These are phyloP conservation scores for Rhipidura dahli DNA, from an alignment of 2,113 vertebrate species.

Conservation along the genomic window DNA sequence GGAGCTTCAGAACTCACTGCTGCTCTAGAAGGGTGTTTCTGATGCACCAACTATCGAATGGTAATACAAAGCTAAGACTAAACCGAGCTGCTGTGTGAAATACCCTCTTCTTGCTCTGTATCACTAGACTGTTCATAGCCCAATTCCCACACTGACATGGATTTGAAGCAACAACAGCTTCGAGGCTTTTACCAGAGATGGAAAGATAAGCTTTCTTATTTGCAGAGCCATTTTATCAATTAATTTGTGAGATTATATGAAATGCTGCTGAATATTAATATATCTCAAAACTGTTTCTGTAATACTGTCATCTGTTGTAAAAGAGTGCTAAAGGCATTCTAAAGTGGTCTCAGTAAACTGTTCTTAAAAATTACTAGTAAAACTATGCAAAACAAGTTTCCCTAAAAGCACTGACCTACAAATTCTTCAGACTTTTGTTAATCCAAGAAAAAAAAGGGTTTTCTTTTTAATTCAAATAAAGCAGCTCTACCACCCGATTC, in stretches of 20 bases:
- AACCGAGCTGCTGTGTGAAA: background rate
- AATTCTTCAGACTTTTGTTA: background rate
- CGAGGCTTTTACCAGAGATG: background rate
- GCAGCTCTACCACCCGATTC: background rate
- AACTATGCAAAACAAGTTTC: background rate
- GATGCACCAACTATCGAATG: background rate
- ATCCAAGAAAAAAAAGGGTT: accelerated
- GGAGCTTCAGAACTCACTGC: background rate
- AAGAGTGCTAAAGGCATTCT: slow-evolving; percentile 30
- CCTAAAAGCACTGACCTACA: background rate
- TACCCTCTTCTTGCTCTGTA: background rate
- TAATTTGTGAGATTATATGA: slow-evolving; percentile 8
- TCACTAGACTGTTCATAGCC: background rate
- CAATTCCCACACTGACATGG: background rate
- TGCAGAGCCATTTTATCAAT: slow-evolving; percentile 50
- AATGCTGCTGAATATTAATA: slow-evolving; percentile 1
- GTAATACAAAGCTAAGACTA: background rate
- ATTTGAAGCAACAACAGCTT: background rate
- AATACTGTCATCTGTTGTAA: background rate
- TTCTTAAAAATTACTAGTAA: slow-evolving; percentile 9
- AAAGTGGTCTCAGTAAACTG: background rate
- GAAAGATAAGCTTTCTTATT: slow-evolving; percentile 14
- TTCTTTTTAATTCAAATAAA: background rate
- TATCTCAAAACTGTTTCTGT: slow-evolving; percentile 41
- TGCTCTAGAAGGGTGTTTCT: background rate